phyloP scores from a whole-genome alignment of 2,888 invertebrate genomes.

The Harpalus rubripes region DNA sequence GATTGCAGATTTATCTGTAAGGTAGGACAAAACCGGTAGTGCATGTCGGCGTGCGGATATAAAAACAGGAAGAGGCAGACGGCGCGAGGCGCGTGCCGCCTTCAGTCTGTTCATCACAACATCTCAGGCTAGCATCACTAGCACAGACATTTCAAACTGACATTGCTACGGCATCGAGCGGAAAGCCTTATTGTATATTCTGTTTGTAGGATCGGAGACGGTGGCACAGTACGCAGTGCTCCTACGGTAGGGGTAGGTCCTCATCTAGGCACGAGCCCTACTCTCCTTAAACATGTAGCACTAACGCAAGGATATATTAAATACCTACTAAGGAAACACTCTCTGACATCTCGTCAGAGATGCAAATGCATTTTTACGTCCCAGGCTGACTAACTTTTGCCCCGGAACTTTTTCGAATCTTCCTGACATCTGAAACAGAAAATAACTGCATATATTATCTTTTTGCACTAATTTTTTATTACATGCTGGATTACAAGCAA shows the following conservation, averaged over 20 bases:
- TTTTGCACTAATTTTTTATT: background rate
- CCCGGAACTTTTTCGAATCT: conserved; percentile 20
- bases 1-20: background rate
- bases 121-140: conserved; percentile 68
- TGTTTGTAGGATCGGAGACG: conserved; percentile 66
- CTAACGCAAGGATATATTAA: conserved; percentile 59
- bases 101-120: conserved; percentile 24
- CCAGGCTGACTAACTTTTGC: conserved; percentile 17
- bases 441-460: background rate
- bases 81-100: conserved; percentile 45
- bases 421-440: conserved; percentile 1
- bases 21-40: background rate
- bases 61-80: conserved; percentile 14
- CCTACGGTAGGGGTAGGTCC: background rate
- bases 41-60: background rate
- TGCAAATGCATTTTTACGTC: conserved; percentile 61
- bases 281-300: conserved; percentile 47
- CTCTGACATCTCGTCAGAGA: conserved; percentile 46
- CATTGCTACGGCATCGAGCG: conserved; percentile 70
- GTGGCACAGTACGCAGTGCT: background rate
- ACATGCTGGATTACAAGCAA: no score
- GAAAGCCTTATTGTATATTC: conserved; percentile 70
- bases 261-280: conserved; percentile 22
- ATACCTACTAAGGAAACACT: conserved; percentile 58
- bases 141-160: conserved; percentile 73